Evolutionary conservation across 2,888 invertebrate species (phyloP).

Genomic region (Macrosiphum euphorbiae): DNA sequence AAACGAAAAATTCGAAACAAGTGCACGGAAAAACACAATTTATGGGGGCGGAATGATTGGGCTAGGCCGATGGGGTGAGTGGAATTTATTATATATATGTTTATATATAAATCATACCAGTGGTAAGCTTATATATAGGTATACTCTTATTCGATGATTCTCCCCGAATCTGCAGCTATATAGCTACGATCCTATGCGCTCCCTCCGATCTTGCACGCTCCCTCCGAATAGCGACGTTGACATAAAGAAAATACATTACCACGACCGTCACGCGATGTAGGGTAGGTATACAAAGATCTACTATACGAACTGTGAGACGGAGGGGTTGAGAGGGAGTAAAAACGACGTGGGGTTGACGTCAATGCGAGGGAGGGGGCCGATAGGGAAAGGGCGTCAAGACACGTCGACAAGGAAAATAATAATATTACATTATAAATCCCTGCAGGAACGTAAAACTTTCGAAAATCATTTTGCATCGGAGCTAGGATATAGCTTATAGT

Average conservation of each 20-base stretch:
- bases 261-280: not conserved
- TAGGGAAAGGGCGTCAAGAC: not conserved
- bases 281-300: not conserved
- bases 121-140: not conserved
- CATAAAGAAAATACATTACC: conserved; percentile 37
- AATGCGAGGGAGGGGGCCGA: not conserved
- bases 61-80: not conserved
- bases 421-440: not conserved
- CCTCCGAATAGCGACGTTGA: not conserved
- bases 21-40: not conserved
- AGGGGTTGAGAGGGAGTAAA: not conserved
- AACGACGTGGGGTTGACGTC: not conserved
- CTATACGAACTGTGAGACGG: not conserved
- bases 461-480: not conserved
- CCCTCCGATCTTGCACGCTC: not conserved
- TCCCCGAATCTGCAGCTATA: not conserved
- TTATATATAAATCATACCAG: not conserved
- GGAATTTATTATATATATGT: not conserved
- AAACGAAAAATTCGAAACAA: not conserved
- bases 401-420: not conserved
- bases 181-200: not conserved
- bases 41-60: not conserved
- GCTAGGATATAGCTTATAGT: not conserved
- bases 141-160: not conserved
- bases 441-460: not conserved